Percentiles rank a stretch among this genome's conserved stretches.
phyloP scores from a whole-genome alignment of 2,113 vertebrate species.

The Hylia prasina region DNA sequence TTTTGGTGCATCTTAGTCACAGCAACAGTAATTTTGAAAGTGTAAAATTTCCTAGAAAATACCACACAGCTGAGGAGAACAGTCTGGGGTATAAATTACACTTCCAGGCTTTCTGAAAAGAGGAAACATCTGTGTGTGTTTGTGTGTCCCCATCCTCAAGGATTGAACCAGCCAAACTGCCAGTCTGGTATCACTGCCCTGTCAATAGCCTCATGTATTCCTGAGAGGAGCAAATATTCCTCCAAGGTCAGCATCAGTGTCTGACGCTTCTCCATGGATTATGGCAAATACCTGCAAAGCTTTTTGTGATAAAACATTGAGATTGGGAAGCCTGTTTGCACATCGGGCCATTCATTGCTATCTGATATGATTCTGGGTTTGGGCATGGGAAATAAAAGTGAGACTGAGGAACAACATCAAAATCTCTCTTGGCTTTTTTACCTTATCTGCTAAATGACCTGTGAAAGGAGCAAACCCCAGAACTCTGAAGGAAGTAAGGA shows the following conservation, averaged over 20 bases:
- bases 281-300: not conserved
- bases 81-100: not conserved
- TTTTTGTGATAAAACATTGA: not conserved
- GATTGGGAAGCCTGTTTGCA: not conserved
- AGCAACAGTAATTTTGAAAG: not conserved
- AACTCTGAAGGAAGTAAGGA: not conserved
- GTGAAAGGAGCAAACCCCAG: not conserved
- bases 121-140: not conserved
- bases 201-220: accelerated
- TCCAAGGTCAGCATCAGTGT: not conserved
- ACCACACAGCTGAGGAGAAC: not conserved
- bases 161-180: not conserved
- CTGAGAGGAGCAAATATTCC: not conserved
- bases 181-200: not conserved
- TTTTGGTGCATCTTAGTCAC: not conserved
- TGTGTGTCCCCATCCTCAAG: not conserved
- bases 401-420: not conserved
- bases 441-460: not conserved
- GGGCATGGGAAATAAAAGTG: not conserved
- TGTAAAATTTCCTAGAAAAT: not conserved
- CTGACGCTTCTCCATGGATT: not conserved
- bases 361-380: not conserved
- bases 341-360: accelerated
- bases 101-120: not conserved
- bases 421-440: not conserved